phyloP scores from a whole-genome alignment of 1,140 invertebrate genomes.

The Heliconius hermathena region DNA sequence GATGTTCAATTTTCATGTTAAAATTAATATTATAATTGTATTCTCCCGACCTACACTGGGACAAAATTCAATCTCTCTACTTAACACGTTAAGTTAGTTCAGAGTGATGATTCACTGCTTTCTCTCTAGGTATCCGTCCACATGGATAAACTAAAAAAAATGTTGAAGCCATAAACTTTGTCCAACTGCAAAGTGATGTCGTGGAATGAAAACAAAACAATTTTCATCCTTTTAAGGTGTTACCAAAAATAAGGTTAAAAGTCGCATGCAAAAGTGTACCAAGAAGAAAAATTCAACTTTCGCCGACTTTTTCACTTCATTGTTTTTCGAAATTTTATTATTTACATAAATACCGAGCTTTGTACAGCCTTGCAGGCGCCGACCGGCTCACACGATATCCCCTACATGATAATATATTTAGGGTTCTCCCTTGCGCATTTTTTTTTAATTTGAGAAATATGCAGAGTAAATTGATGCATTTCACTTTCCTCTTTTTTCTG shows the following conservation, averaged over 20 bases:
- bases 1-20: no score
- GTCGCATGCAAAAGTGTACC: conserved; percentile 54
- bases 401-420: conserved; percentile 7
- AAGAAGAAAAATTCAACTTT: conserved; percentile 70
- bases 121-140: not conserved
- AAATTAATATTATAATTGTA: no score
- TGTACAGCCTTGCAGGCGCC: conserved; percentile 70
- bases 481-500: no score
- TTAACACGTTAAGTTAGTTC: no score
- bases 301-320: conserved; percentile 61
- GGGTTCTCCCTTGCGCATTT: not conserved
- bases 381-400: conserved; percentile 39
- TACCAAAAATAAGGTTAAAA: conserved; percentile 45
- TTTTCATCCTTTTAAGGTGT: conserved; percentile 35
- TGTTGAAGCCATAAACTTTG: not conserved
- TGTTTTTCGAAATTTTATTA: conserved; percentile 74
- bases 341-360: conserved; percentile 77
- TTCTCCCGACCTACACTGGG: no score
- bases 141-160: not conserved
- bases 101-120: no score
- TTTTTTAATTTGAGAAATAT: no score
- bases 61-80: no score
- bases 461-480: no score
- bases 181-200: conserved; percentile 12
- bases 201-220: conserved; percentile 26